phyloP scores from a whole-genome alignment of 1,140 invertebrate species.

The Trichogramma pretiosum region DNA sequence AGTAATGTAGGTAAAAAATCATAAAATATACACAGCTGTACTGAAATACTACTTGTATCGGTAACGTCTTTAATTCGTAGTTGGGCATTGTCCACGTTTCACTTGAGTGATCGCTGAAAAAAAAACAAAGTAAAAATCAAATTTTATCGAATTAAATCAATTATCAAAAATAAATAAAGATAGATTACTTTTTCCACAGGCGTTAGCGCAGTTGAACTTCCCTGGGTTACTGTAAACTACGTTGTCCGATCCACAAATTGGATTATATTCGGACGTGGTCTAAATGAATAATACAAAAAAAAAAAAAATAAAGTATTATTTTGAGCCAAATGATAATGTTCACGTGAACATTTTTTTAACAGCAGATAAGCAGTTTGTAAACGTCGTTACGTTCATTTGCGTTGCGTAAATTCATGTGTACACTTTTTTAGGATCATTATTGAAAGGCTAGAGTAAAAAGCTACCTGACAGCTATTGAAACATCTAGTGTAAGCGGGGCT shows the following conservation, averaged over 20 bases:
- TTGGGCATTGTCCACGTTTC: no score
- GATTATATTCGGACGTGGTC: slow-evolving; percentile 54
- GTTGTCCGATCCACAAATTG: slow-evolving; percentile 37
- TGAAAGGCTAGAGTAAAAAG: not conserved
- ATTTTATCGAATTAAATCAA: no score
- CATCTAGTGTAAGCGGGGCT: slow-evolving; percentile 5
- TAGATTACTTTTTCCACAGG: not conserved
- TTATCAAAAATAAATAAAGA: no score
- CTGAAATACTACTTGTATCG: no score
- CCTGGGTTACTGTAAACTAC: not conserved
- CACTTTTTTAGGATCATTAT: not conserved
- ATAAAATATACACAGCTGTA: no score
- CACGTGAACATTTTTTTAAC: not conserved
- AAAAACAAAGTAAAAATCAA: no score
- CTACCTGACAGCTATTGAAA: slow-evolving; percentile 19
- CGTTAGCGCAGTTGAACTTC: not conserved
- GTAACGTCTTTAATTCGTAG: no score
- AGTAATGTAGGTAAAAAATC: no score
- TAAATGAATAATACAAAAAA: slow-evolving; percentile 19
- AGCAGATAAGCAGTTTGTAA: no score
- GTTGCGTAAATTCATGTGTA: no score
- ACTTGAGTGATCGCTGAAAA: no score
- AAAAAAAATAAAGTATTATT: not conserved
- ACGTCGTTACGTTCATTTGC: no score
- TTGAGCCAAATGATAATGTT: slow-evolving; percentile 1